phyloP scores from a whole-genome alignment of 2,888 invertebrate species.

The Adelphocoris suturalis region DNA sequence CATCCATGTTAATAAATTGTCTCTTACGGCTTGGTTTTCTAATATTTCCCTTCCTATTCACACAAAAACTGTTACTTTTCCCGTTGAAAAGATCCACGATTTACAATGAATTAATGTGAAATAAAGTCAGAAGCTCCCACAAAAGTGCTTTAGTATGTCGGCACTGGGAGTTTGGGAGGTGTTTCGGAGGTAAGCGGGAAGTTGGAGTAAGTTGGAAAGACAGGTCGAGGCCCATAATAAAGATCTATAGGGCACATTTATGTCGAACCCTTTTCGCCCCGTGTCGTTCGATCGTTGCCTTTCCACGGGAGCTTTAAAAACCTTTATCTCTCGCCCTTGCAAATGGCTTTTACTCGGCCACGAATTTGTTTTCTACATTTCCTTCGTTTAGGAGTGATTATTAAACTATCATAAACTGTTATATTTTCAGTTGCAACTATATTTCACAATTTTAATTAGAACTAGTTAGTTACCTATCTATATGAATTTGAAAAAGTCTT shows the following conservation, averaged over 20 bases:
- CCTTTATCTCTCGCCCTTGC: neutral
- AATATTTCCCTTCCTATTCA: too few relatives aligned
- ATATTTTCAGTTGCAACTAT: too few relatives aligned
- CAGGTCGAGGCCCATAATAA: conserved; percentile 64
- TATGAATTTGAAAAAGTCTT: too few relatives aligned
- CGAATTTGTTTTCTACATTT: neutral
- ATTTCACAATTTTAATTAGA: too few relatives aligned
- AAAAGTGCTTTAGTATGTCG: conserved; percentile 59
- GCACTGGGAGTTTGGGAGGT: neutral
- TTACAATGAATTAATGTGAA: too few relatives aligned
- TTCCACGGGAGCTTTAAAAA: neutral
- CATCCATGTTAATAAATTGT: too few relatives aligned
- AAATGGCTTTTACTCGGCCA: neutral
- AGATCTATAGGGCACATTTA: conserved; percentile 63
- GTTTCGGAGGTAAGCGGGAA: conserved; percentile 44
- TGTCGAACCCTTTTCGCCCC: conserved; percentile 63
- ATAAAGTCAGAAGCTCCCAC: neutral
- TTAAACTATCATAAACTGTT: neutral
- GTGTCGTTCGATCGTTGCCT: conserved; percentile 51
- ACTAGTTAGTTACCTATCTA: too few relatives aligned
- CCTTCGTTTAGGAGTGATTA: neutral
- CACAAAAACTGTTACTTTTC: too few relatives aligned
- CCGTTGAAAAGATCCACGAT: too few relatives aligned
- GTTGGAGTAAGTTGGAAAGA: conserved; percentile 63
- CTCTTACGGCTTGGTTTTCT: too few relatives aligned